Evolutionary conservation across 2,797 vertebrate species (phyloP), one percentile per base, ranked within the genome.

Genomic region (Rousettus madagascariensis): DNA sequence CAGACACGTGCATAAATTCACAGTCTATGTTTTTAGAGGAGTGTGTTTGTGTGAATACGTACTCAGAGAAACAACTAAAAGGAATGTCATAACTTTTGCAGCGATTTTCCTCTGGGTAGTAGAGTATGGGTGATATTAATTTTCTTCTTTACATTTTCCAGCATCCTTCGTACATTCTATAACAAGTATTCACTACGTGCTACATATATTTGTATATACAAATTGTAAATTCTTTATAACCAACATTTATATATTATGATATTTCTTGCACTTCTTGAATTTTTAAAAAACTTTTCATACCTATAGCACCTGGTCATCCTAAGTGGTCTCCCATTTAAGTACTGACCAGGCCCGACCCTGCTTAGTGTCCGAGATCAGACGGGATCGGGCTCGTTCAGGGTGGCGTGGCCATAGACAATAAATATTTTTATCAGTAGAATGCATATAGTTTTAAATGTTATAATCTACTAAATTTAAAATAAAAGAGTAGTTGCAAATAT

Each of bases 41-140:
- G 17, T 5, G 17, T 22, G 30, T 38, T 20, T n/a, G 17, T 59
- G 36, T 33, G 57, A 36, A 3, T 11, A 3, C 22, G 36, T 8
- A 16, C 2, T 0, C 3, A n/a, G 17, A 57, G 53, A 38, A 41
- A 49, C 51, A 77, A 0, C 5, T 0, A 24, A 74, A 74, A 61
- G n/a, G 55, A 26, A 33, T 0, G 16, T n/a, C n/a, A 28, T 3
- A 1, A 1, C 30, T 53, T 49, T 33, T 3, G 16, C 0, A 6
- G 63, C 3, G 46, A 36, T 19, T 61, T 74, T 53, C 46, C 36
- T 36, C 82, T 38, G 46, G 63, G 22, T 59, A 49, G 19, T 20
- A 19, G 49, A 55, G 28, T 53, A 19, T 1, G 24, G 8, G 28
- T 36, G n/a, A n/a, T 33, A 3, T 41, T 9, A 1, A 16, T 49